Percentiles rank a stretch among this genome's conserved stretches.
Conservation (phyloP, 1,140 invertebrate species). For the Procambarus clarkii region DNA sequence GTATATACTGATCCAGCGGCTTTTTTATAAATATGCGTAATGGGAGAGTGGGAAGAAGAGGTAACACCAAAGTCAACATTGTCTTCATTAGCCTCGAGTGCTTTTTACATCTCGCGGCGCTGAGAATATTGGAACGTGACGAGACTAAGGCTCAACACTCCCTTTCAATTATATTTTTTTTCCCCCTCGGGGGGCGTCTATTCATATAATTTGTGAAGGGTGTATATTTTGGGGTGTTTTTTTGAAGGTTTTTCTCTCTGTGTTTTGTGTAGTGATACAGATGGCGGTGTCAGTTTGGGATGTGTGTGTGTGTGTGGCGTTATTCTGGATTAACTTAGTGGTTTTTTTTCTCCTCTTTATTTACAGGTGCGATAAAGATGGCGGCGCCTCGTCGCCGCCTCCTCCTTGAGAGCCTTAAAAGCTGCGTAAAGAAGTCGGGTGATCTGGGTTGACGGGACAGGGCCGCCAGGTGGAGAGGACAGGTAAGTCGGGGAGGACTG, state of each 20-base stretch:
- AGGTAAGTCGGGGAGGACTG: no score
- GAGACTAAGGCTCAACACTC: conserved; percentile 12
- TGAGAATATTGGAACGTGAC: conserved; percentile 61
- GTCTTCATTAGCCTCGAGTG: conserved; percentile 65
- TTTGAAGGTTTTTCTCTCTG: neutral
- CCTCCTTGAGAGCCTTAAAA: conserved; percentile 16
- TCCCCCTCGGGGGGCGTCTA: neutral
- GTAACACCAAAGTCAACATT: conserved; percentile 68
- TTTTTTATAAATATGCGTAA: conserved; percentile 58
- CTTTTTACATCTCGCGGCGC: conserved; percentile 44
- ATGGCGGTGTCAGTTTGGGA: no score
- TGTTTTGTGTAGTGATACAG: neutral
- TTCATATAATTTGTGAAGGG: conserved; percentile 56
- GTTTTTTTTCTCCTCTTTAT: neutral
- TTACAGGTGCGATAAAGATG: neutral
- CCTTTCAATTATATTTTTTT: conserved; percentile 55
- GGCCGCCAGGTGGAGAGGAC: no score
- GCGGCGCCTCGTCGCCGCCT: neutral
- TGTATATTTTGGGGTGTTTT: conserved; percentile 3
- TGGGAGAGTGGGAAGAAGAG: conserved; percentile 63
- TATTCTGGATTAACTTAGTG: no score
- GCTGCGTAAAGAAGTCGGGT: conserved; percentile 36
- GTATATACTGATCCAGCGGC: conserved; percentile 54
- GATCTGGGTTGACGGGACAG: neutral
- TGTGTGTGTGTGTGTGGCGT: no score